phyloP scores from a whole-genome alignment of 92 coral and sea anemone species.

The Phymanthus crucifer region DNA sequence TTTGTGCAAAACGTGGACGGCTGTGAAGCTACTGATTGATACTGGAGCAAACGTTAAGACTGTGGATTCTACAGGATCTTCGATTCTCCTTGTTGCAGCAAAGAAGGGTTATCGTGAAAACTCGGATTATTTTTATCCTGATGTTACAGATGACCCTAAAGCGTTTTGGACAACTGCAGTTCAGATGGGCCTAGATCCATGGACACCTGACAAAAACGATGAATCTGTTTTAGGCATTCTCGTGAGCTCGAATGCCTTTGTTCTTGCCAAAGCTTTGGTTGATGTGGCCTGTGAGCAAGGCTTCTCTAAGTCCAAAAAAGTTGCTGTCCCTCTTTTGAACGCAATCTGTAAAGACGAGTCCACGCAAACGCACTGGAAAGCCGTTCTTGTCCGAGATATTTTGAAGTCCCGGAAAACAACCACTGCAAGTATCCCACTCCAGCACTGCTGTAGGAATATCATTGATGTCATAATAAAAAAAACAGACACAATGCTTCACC shows the following conservation, averaged over 20 bases:
- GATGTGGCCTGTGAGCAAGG: slow-evolving; percentile 2
- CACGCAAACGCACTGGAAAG: not conserved
- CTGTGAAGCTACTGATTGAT: slow-evolving; percentile 13
- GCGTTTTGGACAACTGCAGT: slow-evolving; percentile 14
- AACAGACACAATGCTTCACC: not conserved
- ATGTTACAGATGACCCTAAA: slow-evolving; percentile 19
- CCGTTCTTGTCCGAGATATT: not conserved
- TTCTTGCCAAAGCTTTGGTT: slow-evolving; percentile 1
- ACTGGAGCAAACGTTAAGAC: slow-evolving; percentile 18
- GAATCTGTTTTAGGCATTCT: slow-evolving; percentile 29
- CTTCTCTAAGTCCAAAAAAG: not conserved
- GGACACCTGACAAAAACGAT: slow-evolving; percentile 19
- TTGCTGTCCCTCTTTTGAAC: not conserved
- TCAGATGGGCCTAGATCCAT: slow-evolving; percentile 17
- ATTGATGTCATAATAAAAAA: not conserved
- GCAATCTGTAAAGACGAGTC: slow-evolving; percentile 7
- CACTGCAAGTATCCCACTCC: not conserved
- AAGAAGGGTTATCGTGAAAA: not conserved
- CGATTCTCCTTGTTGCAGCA: not conserved
- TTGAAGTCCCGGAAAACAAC: not conserved
- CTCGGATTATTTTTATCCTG: not conserved
- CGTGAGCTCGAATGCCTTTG: not conserved
- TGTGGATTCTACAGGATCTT: not conserved
- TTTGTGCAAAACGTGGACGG: slow-evolving; percentile 18
- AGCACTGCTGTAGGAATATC: not conserved